Evolutionary conservation across 2,888 invertebrate genomes (phyloP).

Genomic region (Eristalinus aeneus): DNA sequence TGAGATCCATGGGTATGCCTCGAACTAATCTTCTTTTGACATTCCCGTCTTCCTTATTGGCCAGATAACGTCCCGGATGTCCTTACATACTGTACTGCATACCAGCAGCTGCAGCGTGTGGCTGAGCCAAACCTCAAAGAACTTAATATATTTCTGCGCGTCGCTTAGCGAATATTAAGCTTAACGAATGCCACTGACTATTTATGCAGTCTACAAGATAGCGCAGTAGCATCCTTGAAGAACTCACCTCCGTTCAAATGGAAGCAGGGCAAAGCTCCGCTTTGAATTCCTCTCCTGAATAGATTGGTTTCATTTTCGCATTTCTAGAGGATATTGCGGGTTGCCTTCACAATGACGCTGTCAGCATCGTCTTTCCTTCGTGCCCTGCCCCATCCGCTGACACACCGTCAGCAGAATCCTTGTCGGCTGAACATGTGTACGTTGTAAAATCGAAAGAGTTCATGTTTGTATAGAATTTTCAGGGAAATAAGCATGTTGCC

Average conservation of each 20-base stretch:
- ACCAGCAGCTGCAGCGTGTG: background rate
- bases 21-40: background rate
- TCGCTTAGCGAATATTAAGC: background rate
- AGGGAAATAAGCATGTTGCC: constrained; percentile 54
- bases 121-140: background rate
- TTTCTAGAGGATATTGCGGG: constrained; percentile 9
- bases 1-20: background rate
- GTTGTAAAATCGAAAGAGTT: constrained; percentile 63
- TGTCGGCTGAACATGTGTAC: constrained; percentile 22
- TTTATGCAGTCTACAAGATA: background rate
- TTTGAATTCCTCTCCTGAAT: constrained; percentile 39
- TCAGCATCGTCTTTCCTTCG: constrained; percentile 21
- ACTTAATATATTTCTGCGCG: background rate
- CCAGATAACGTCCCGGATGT: background rate
- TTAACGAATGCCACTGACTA: background rate
- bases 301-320: constrained; percentile 35
- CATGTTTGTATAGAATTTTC: constrained; percentile 61
- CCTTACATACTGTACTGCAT: background rate
- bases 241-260: background rate
- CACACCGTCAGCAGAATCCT: background rate
- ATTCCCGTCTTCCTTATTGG: background rate
- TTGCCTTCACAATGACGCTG: constrained; percentile 32
- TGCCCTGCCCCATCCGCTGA: background rate
- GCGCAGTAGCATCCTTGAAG: background rate
- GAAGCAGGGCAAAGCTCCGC: constrained; percentile 2